These are phyloP conservation scores for Rhincodon typus DNA, from an alignment of 2,797 vertebrate genomes.

Conservation along the genomic window DNA sequence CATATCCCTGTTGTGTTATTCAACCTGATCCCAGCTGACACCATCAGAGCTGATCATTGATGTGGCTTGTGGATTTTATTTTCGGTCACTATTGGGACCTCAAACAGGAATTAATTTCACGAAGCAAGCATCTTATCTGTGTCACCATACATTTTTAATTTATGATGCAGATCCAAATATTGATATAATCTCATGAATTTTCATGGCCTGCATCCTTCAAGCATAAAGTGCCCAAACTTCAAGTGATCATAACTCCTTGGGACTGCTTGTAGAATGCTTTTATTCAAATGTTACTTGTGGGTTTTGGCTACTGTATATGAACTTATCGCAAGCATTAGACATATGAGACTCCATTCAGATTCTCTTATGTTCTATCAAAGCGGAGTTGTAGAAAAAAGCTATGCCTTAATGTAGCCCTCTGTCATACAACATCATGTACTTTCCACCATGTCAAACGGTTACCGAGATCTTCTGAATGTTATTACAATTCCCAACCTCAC, in stretches of 20 bases:
- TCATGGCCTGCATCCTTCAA: not conserved
- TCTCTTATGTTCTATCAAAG: not conserved
- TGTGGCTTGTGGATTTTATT: not conserved
- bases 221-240: not conserved
- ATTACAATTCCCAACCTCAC: not conserved
- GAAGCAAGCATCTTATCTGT: not conserved
- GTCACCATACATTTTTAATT: not conserved
- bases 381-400: not conserved
- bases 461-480: not conserved
- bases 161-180: slow-evolving; percentile 13
- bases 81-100: not conserved
- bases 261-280: not conserved
- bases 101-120: not conserved
- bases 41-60: not conserved
- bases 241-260: not conserved
- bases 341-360: not conserved
- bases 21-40: not conserved
- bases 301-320: not conserved
- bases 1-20: not conserved
- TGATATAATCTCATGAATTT: slow-evolving; percentile 17
- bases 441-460: not conserved
- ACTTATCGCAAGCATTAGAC: not conserved
- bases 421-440: not conserved
- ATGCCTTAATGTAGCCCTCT: not conserved
- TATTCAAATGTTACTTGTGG: not conserved